Evolutionary conservation across 2,797 vertebrate genomes (phyloP), one percentile per base, ranked within the genome.

Genomic region (Peromyscus eremicus): DNA sequence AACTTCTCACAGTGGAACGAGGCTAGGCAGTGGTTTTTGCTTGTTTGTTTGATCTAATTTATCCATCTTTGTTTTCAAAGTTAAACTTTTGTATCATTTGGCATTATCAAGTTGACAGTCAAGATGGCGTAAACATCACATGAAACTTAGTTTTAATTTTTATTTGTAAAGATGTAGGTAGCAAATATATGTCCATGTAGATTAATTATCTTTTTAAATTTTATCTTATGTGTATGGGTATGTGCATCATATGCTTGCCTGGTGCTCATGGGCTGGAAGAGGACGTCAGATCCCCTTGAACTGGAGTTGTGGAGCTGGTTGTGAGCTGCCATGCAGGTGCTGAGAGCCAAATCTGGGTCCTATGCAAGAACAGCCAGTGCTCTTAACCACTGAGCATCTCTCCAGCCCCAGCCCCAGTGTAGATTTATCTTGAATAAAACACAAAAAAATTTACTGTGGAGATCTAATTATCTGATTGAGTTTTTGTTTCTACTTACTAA

Each of bases 21-120:
- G 27, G 23, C 81, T 94, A 37, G 57, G 70, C 29, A 34, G n/a
- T 62, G 57, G 21, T 34, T 70, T 57, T 68, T 68, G 66, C 66
- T 34, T 68, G 27, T 11, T 84, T 32, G 73, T 76, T 77, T 32
- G 93, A 81, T 84, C 92, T 94, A 60, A 46, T 92, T 93, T 93
- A 73, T 92, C 25, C 86, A n/a, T 77, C 32, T 93, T 73, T 87
- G 23, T 96, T 91, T 94, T 94, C 34, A 77, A 96, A 96, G 70
- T 96, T 17, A 91, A 12, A 68, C 80, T 81, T 82, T 46, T 88
- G 43, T 93, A 21, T 70, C 86, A 87, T 55, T 92, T 9, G 27
- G 6, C 68, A 34, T 94, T 97, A 52, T 19, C 43, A 83, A 81
- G 71, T 64, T 92, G 85, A 70, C 40, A 95, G 73, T 94, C 40